Conservation (phyloP, 2,113 vertebrate genomes). For the Rhinolophus sinicus region DNA sequence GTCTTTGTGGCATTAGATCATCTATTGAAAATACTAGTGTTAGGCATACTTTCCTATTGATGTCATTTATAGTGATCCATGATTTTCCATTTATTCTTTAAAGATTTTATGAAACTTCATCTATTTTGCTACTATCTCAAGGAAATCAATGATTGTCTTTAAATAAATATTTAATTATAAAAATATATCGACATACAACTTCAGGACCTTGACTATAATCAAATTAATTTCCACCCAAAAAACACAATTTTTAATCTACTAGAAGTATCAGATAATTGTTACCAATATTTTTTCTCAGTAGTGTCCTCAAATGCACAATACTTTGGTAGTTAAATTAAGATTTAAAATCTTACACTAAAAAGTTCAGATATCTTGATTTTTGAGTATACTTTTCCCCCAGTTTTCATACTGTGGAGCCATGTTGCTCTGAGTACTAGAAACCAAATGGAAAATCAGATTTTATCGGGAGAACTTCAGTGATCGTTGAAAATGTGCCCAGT, state of each 20-base stretch:
- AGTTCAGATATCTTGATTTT: background rate
- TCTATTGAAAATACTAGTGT: constrained; percentile 52
- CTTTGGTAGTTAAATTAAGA: background rate
- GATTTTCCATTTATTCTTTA: background rate
- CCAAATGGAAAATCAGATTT: background rate
- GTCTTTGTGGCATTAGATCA: constrained; percentile 60
- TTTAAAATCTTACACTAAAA: background rate
- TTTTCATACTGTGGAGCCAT: background rate
- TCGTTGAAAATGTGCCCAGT: background rate
- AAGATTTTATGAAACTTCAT: background rate
- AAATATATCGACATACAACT: background rate
- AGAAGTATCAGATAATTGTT: background rate
- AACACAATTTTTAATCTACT: background rate
- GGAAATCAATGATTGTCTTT: background rate
- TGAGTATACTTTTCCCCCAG: background rate
- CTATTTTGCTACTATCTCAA: background rate
- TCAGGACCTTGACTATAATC: background rate
- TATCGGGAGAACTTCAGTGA: background rate
- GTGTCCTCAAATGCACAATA: background rate
- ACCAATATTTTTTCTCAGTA: background rate
- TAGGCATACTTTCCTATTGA: constrained; percentile 55
- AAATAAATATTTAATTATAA: background rate
- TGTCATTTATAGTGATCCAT: constrained; percentile 26
- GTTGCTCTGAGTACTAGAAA: background rate
- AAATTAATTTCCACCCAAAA: background rate